Conservation (phyloP, 1,140 invertebrate species). For the Phortica variegata region DNA sequence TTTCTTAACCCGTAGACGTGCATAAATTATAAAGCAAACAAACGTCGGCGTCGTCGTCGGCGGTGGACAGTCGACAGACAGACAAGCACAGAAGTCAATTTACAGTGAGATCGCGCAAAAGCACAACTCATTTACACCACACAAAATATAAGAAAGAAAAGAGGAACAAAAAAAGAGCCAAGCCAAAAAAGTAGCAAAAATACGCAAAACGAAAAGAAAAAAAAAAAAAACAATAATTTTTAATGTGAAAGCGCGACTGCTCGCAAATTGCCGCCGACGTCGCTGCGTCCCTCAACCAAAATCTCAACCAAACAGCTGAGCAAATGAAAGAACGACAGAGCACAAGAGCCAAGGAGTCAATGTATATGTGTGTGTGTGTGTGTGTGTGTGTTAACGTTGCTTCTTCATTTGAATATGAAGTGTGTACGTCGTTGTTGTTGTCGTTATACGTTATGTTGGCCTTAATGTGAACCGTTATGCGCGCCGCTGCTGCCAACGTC, state of each 20-base stretch:
- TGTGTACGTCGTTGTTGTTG: too few relatives aligned
- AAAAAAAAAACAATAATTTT: conserved; percentile 16
- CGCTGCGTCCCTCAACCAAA: conserved; percentile 10
- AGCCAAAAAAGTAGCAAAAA: neutral
- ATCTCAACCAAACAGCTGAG: conserved; percentile 49
- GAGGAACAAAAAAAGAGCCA: conserved; percentile 22
- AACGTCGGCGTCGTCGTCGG: conserved; percentile 2
- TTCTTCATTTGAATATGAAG: conserved; percentile 48
- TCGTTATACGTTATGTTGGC: conserved; percentile 38
- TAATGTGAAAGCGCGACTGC: conserved; percentile 52
- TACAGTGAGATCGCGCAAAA: conserved; percentile 13
- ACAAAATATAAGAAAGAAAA: conserved; percentile 42
- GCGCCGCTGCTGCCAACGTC: conserved; percentile 19
- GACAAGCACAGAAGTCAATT: conserved; percentile 7
- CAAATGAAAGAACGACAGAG: conserved; percentile 29
- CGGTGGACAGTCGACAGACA: neutral
- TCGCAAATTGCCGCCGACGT: conserved; percentile 25
- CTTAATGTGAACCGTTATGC: conserved; percentile 56
- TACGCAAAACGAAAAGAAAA: neutral
- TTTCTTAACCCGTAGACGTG: conserved; percentile 51
- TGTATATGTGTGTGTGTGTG: conserved; percentile 12
- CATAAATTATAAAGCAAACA: conserved; percentile 47
- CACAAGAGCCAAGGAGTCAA: conserved; percentile 2
- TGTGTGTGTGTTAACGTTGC: conserved; percentile 7
- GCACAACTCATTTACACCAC: conserved; percentile 43